Evolutionary conservation across 2,113 vertebrate genomes (phyloP).

Genomic region (Xiphias gladius): DNA sequence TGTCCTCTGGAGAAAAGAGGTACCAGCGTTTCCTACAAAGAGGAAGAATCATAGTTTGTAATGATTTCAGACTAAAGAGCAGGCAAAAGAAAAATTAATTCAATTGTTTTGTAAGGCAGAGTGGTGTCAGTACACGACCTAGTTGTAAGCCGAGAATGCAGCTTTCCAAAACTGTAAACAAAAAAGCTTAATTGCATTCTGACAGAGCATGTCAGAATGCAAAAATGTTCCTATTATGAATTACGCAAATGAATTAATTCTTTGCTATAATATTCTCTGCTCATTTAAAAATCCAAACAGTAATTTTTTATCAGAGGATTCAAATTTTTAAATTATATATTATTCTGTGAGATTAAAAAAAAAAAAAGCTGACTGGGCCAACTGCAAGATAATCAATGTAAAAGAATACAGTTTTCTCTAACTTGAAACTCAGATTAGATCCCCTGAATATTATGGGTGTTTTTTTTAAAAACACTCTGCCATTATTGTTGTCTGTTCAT

Average conservation of each 20-base stretch:
- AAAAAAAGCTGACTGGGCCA: conserved; percentile 10
- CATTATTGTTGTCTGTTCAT: neutral
- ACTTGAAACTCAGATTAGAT: neutral
- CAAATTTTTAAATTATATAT: neutral
- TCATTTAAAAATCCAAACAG: neutral
- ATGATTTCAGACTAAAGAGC: neutral
- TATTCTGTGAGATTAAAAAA: neutral
- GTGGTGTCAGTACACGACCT: neutral
- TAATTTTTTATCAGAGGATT: no score
- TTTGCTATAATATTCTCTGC: neutral
- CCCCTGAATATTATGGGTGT: neutral
- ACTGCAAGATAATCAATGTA: neutral
- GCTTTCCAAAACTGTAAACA: conserved; percentile 3
- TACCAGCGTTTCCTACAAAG: conserved; percentile 93
- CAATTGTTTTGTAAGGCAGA: neutral
- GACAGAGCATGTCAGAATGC: no score
- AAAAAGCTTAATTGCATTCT: neutral
- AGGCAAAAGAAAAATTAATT: neutral
- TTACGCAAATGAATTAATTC: no score
- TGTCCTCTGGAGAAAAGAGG: conserved; percentile 94
- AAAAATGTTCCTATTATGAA: no score
- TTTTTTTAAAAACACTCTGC: neutral
- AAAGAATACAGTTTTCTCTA: neutral
- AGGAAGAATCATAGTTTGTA: neutral
- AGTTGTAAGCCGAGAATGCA: neutral